Percentiles rank a stretch among this genome's conserved stretches.
Conservation (phyloP, 2,113 vertebrate species). For the Spilogale gracilis region DNA sequence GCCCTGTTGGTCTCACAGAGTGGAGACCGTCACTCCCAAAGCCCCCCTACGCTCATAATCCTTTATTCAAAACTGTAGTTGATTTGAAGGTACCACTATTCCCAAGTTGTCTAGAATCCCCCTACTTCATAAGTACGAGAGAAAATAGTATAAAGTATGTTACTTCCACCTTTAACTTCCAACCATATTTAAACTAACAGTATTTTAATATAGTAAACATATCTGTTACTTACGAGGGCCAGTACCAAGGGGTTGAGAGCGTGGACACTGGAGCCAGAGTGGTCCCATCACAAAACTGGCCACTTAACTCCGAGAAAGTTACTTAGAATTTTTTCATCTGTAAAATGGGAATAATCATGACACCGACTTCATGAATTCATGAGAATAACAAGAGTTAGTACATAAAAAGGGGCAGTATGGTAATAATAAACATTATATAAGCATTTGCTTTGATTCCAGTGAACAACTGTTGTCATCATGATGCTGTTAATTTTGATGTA, state of each 20-base stretch:
- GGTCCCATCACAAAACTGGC: not conserved
- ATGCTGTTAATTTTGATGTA: not conserved
- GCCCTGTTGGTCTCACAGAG: not conserved
- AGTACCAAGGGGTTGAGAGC: not conserved
- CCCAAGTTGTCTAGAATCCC: not conserved
- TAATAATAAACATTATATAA: not conserved
- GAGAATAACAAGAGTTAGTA: not conserved
- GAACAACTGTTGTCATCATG: not conserved
- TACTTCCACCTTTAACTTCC: not conserved
- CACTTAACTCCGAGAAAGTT: not conserved
- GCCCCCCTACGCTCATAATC: not conserved
- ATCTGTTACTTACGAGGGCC: not conserved
- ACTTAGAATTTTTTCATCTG: not conserved
- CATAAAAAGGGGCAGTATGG: not conserved
- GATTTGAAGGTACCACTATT: not conserved
- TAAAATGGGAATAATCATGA: not conserved
- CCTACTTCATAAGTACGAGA: not conserved
- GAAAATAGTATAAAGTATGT: not conserved
- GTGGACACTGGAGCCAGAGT: too few relatives aligned
- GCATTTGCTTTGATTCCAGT: not conserved
- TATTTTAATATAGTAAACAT: not conserved
- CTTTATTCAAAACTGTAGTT: slow-evolving; percentile 12
- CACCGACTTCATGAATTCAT: not conserved
- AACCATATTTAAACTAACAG: not conserved
- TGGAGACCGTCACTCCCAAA: not conserved